Evolutionary conservation across 2,113 vertebrate species (phyloP).

Genomic region (Arizona elegans): DNA sequence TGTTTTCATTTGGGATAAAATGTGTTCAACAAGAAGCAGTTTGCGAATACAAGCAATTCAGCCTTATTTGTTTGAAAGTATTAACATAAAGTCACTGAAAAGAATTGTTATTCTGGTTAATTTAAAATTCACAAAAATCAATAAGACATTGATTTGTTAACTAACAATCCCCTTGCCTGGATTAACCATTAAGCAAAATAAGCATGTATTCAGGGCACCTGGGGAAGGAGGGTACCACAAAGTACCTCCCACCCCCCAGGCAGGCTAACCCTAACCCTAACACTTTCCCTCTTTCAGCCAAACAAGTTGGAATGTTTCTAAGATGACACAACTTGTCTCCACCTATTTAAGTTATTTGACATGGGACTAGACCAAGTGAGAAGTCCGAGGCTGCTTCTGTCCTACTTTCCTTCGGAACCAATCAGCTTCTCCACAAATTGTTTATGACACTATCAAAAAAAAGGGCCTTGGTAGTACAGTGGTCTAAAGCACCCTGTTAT

Average conservation of each 20-base stretch:
- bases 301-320: background rate
- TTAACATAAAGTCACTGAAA: background rate
- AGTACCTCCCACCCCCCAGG: background rate
- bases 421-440: background rate
- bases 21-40: background rate
- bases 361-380: background rate
- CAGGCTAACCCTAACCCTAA: background rate
- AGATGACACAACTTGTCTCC: background rate
- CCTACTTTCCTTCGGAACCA: background rate
- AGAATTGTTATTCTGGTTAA: background rate
- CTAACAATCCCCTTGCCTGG: background rate
- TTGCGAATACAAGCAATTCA: conserved; percentile 3
- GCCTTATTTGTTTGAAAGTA: background rate
- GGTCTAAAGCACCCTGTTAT: too few species aligned
- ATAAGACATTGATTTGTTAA: background rate
- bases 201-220: background rate
- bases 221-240: background rate
- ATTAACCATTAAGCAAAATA: background rate
- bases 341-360: background rate
- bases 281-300: background rate
- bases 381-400: background rate
- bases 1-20: background rate
- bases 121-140: conserved; percentile 18
- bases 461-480: too few species aligned
- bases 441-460: background rate